Evolutionary conservation across 2,797 vertebrate genomes (phyloP).

Genomic region (Acrossocheilus fasciatus): DNA sequence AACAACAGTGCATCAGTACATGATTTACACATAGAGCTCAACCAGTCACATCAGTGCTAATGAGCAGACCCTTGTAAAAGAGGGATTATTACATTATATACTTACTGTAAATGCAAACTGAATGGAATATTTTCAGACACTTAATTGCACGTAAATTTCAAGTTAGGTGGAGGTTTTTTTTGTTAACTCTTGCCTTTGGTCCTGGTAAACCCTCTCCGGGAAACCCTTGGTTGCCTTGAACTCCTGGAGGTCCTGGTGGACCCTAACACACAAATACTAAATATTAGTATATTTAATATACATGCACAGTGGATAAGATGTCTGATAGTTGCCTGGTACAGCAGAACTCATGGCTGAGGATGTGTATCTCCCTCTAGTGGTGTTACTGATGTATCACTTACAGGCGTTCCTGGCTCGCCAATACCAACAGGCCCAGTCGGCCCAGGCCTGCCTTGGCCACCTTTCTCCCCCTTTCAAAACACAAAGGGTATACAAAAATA

Average conservation of each 20-base stretch:
- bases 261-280: slow-evolving; percentile 74
- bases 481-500: not conserved
- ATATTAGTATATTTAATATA: not conserved
- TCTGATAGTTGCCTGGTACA: not conserved
- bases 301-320: not conserved
- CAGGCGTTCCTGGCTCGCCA: slow-evolving; percentile 74
- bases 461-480: slow-evolving; percentile 75
- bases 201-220: slow-evolving; percentile 85
- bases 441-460: slow-evolving; percentile 75
- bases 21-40: not conserved
- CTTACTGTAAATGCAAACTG: not conserved
- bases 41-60: not conserved
- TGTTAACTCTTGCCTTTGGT: slow-evolving; percentile 77
- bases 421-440: slow-evolving; percentile 70
- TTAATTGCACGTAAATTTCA: not conserved
- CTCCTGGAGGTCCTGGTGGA: slow-evolving; percentile 76
- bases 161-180: not conserved
- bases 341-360: not conserved
- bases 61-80: not conserved
- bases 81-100: not conserved
- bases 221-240: slow-evolving; percentile 81
- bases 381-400: slow-evolving; percentile 59
- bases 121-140: not conserved
- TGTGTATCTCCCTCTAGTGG: slow-evolving; percentile 25
- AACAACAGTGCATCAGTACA: not conserved